Conservation (phyloP, 2,797 vertebrate species). For the Macrochelys suwanniensis region DNA sequence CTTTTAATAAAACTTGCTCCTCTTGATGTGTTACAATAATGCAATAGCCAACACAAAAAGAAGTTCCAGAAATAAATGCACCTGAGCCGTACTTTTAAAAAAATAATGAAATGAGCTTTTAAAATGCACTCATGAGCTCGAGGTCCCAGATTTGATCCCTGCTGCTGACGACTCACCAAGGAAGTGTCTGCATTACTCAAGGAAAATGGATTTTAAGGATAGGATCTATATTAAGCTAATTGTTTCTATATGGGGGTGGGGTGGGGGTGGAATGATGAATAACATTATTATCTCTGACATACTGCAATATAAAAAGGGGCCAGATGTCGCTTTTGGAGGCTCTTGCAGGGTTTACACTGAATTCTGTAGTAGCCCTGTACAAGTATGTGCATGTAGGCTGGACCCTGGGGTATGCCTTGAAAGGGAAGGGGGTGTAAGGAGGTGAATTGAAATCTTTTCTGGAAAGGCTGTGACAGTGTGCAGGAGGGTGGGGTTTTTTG, state of each 20-base stretch:
- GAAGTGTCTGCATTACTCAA: no score
- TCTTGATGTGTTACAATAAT: conserved; percentile 50
- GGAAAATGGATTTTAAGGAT: not conserved
- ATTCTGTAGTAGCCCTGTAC: not conserved
- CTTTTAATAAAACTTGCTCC: conserved; percentile 50
- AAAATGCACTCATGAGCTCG: not conserved
- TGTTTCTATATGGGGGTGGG: not conserved
- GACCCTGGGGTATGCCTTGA: not conserved
- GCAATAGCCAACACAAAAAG: not conserved
- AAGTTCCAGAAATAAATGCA: conserved; percentile 41
- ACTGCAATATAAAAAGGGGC: not conserved
- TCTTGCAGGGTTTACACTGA: not conserved
- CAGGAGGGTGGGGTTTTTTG: accelerated
- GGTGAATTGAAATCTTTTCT: not conserved
- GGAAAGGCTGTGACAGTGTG: not conserved
- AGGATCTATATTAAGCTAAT: accelerated
- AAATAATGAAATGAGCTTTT: not conserved
- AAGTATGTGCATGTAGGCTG: not conserved
- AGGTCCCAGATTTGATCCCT: no score
- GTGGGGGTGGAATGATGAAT: not conserved
- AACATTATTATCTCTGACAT: not conserved
- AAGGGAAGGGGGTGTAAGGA: not conserved
- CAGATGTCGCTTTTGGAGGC: accelerated
- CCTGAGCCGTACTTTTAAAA: no score
- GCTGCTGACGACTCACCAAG: no score